Conservation (phyloP, 2,888 invertebrate species). For the Epistrophe grossulariae region DNA sequence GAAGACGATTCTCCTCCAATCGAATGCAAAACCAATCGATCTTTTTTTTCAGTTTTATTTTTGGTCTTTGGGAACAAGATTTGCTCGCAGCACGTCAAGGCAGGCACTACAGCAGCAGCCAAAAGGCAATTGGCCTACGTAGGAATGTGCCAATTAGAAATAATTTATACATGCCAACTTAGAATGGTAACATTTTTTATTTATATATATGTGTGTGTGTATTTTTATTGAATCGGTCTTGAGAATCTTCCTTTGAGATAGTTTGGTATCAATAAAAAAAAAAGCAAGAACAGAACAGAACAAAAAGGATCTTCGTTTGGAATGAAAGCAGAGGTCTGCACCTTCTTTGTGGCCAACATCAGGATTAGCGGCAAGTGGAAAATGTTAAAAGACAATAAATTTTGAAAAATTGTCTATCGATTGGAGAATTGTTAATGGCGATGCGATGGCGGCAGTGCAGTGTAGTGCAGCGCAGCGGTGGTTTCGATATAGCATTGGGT, state of each 20-base stretch:
- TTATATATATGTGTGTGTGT: neutral
- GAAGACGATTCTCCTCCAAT: constrained; percentile 22
- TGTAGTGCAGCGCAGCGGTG: neutral
- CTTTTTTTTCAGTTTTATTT: constrained; percentile 34
- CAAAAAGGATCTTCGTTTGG: constrained; percentile 51
- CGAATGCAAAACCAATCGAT: constrained; percentile 75
- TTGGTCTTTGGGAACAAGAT: constrained; percentile 37
- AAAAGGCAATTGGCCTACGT: constrained; percentile 77
- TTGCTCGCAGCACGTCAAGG: constrained; percentile 62
- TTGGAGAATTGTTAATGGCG: constrained; percentile 34
- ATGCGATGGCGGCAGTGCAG: neutral
- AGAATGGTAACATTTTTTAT: constrained; percentile 63
- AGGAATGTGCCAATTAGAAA: constrained; percentile 79
- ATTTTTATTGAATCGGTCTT: constrained; percentile 12
- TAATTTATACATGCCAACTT: constrained; percentile 77
- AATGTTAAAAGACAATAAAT: constrained; percentile 67
- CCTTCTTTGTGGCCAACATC: constrained; percentile 32
- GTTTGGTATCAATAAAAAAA: constrained; percentile 30
- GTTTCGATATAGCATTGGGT: neutral
- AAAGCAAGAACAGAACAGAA: no score
- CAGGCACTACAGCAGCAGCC: constrained; percentile 51
- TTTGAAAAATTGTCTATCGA: constrained; percentile 72
- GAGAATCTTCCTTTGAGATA: constrained; percentile 2
- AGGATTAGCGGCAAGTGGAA: constrained; percentile 58
- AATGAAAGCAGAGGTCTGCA: neutral